Evolutionary conservation across 2,888 invertebrate genomes (phyloP).

Genomic region (Hymenopus coronatus): DNA sequence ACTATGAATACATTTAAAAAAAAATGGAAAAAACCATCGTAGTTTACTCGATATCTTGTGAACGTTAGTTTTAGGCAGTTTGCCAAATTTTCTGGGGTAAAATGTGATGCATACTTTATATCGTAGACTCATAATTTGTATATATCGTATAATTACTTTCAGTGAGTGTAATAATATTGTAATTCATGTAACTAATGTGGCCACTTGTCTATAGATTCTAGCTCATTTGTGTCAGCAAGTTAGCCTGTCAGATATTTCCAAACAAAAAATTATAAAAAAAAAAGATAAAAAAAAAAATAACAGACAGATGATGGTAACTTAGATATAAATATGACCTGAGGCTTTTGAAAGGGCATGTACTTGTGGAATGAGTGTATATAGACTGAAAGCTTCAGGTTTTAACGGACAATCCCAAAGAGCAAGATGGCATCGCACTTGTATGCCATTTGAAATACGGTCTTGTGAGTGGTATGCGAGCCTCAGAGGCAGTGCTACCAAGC

Average conservation of each 20-base stretch:
- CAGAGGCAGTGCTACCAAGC: background rate
- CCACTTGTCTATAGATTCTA: constrained; percentile 24
- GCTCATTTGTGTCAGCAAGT: constrained; percentile 27
- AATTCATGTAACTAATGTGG: constrained; percentile 20
- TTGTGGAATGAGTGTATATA: constrained; percentile 22
- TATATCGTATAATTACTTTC: constrained; percentile 28
- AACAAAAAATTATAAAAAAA: background rate
- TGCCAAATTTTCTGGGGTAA: constrained; percentile 31
- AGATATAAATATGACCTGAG: constrained; percentile 10
- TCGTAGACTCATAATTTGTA: constrained; percentile 28
- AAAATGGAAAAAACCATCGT: constrained; percentile 7
- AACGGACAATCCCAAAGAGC: constrained; percentile 29
- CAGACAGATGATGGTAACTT: constrained; percentile 24
- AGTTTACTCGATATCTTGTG: constrained; percentile 25
- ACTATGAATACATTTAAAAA: constrained; percentile 24
- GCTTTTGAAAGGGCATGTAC: background rate
- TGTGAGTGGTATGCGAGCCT: background rate
- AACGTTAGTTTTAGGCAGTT: constrained; percentile 28
- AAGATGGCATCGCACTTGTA: background rate
- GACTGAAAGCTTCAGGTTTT: constrained; percentile 32
- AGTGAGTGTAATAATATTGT: constrained; percentile 30
- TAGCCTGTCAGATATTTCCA: constrained; percentile 22
- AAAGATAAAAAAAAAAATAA: background rate
- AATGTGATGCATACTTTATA: constrained; percentile 25
- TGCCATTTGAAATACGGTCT: no score